phyloP scores from a whole-genome alignment of 2,797 vertebrate species.

The Euthynnus affinis region DNA sequence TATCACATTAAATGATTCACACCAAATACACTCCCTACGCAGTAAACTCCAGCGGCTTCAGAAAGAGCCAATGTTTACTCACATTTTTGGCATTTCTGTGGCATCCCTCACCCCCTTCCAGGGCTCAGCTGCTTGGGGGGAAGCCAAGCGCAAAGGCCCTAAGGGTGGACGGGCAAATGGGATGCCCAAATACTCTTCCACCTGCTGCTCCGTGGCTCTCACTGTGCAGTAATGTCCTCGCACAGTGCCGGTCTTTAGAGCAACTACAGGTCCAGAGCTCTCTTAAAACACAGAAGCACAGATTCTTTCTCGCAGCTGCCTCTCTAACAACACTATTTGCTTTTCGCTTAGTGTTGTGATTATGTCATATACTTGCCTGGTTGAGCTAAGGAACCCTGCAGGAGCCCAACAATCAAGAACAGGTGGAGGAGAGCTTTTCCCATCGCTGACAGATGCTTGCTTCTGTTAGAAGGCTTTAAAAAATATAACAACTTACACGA shows the following conservation, averaged over 20 bases:
- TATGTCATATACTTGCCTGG: slow-evolving; percentile 1
- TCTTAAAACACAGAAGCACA: background rate
- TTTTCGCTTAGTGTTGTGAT: background rate
- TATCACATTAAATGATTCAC: background rate
- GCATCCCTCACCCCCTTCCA: slow-evolving; percentile 70
- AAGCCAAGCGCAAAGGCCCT: slow-evolving; percentile 79
- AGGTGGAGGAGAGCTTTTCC: slow-evolving; percentile 2
- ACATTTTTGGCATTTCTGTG: slow-evolving; percentile 20
- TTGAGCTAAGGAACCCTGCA: background rate
- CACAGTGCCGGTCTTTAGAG: slow-evolving; percentile 59
- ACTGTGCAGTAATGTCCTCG: slow-evolving; percentile 69
- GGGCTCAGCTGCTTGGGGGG: slow-evolving; percentile 62
- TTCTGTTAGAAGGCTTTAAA: background rate
- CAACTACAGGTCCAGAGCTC: slow-evolving; percentile 55
- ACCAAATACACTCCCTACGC: background rate
- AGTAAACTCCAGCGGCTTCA: background rate
- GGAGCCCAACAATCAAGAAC: background rate
- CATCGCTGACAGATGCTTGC: background rate
- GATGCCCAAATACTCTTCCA: slow-evolving; percentile 82
- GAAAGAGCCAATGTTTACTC: background rate
- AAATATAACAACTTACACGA: background rate
- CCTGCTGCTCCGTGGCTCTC: slow-evolving; percentile 69
- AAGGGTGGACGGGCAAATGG: slow-evolving; percentile 85
- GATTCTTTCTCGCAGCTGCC: background rate
- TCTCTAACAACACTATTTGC: background rate